Evolutionary conservation across 2,888 invertebrate genomes (phyloP), one percentile per base, ranked within the genome.

Genomic region (Papilio protenor): DNA sequence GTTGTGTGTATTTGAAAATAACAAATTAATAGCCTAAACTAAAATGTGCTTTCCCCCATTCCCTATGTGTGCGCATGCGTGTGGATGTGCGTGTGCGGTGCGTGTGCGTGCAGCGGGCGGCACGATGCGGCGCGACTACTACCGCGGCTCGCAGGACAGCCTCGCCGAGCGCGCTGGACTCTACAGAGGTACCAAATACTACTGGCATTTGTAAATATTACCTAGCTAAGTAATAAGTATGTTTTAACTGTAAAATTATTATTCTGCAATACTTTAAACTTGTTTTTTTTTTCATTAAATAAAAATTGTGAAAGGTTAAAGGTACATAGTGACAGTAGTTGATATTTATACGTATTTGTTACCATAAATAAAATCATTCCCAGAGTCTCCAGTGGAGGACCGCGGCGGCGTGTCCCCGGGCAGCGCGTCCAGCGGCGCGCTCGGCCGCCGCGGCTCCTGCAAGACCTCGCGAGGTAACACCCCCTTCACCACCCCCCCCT

Each of bases 71-170:
- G 77, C 79, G 79, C 76, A 78, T 76, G 81, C 70, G 47, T 75
- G 61, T 55, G 47, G 61, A 45, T 49, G 14, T 47, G n/a, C 55
- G 27, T 23, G 78, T 79, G 80, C 80, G 83, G 16, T 82, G 81
- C 81, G 81, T 84, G 77, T 81, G 80, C 79, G 57, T 59, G 79
- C 81, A 85, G 95, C 95, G 82, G 86, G 87, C 84, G 89, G 90
- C 87, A 96, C 96, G 85, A 97, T 98, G 97, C 96, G 97, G 94
- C 96, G 98, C 91, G 98, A 98, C 95, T 98, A 97, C 96, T 98
- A 97, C 95, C 96, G 97, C 95, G 98, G 98, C 91, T 98, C 98
- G 83, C 98, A 98, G 95, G 98, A 98, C 95, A 97, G 97, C 92
- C 96, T 98, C 87, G 97, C 97, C 86, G 96, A 96, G 87, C 95